Evolutionary conservation across 1,140 invertebrate species (phyloP), one percentile per base, ranked within the genome.

Genomic region (Holcopasites calliopsidis): DNA sequence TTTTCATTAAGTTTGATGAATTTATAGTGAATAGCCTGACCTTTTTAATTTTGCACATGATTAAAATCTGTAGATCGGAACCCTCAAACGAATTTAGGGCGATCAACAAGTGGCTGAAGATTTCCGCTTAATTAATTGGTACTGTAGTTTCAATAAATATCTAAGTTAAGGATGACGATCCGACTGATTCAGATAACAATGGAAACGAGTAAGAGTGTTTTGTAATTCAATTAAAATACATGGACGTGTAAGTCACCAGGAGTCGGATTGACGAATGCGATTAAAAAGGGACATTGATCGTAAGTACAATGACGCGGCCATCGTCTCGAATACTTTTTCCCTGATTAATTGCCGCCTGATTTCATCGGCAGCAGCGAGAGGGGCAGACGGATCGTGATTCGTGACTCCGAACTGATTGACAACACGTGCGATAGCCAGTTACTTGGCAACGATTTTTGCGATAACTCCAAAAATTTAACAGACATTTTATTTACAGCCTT

Each of bases 331-430:
- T 74, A 74, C 49, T 74, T 74, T 74, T 66, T 66, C 40, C 11
- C 38, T 66, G 71, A 74, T 74, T 74, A 74, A 74, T 74, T 66
- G 21, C 40, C 28, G 28, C n/a, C 31, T 33, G 61, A 65, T 65
- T 65, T 42, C 47, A 73, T 65, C 60, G 47, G 4, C 18, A 16
- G 6, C 38, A 57, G 44, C 28, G 11, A 11, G 44, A 61, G 11
- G 6, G 57, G 40, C 38, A 3, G 28, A 33, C n/a, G n/a, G 21
- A 73, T 74, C 26, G n/a, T n/a, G 35, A 31, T 7, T 28, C 21
- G 38, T 26, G 7, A 70, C 38, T n/a, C 40, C 13, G 5, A 35
- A 40, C 7, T 65, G 62, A 66, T 47, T 44, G 71, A 74, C 62
- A 55, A 38, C 31, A 13, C 1, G 16, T 11, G 2, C 18, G 71